Evolutionary conservation across 2,888 invertebrate genomes (phyloP), one percentile per base, ranked within the genome.

Genomic region (Proisotoma minuta): DNA sequence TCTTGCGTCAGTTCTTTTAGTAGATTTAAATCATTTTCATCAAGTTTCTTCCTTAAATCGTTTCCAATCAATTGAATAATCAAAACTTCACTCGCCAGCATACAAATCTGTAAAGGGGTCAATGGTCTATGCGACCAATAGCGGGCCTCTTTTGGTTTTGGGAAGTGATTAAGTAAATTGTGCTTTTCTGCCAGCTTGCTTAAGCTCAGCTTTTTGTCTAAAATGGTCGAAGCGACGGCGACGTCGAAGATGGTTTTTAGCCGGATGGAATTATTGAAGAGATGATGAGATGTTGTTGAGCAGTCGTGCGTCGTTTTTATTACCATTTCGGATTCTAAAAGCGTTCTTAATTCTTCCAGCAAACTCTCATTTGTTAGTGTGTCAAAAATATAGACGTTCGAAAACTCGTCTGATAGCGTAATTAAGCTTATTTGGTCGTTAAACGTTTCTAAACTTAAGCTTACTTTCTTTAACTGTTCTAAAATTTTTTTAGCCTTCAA

Each of bases 81-180:
- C n/a, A n/a, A n/a, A 23, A 92, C 91, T 81, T 95, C 94, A 34
- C 90, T 89, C 10, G 91, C 90, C 8, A 93, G 90, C 78, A 92
- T 93, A 61, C 91, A 83, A 60, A 94, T 84, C 94, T 94, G 94
- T 76, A 94, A 93, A 62, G 91, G 85, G 26, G 89, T 87, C 40
- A 95, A 78, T 2, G 95, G 95, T 56, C 95, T 81, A 48, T 91
- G 84, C 3, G 91, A 88, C 95, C 95, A 95, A 73, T 78, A 81
- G n/a, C n/a, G n/a, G n/a, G n/a, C n/a, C n/a, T n/a, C n/a, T n/a
- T n/a, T n/a, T n/a, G n/a, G n/a, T n/a, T n/a, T n/a, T n/a, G n/a
- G n/a, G n/a, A n/a, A n/a, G n/a, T n/a, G n/a, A n/a, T n/a, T n/a
- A n/a, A n/a, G n/a, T n/a, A n/a, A n/a, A n/a, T n/a, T n/a, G n/a